Evolutionary conservation across 2,888 invertebrate genomes (phyloP).

Genomic region (Chaetogeoica ovagalla): DNA sequence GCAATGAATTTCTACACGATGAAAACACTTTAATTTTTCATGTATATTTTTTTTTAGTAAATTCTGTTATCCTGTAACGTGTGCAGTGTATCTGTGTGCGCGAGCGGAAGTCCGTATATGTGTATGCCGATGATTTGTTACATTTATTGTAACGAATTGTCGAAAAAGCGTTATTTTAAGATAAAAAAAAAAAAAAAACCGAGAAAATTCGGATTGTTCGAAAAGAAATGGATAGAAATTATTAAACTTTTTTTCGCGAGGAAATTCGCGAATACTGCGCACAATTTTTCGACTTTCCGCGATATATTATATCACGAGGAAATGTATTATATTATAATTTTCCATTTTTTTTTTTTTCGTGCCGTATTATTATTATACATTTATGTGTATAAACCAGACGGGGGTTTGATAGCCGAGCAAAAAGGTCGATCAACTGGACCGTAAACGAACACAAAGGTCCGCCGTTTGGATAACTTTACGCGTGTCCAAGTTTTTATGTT

Average conservation of each 20-base stretch:
- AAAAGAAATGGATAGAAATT: no score
- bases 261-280: background rate
- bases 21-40: no score
- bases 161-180: no score
- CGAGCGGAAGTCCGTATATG: no score
- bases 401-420: slow-evolving; percentile 47
- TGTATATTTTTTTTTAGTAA: no score
- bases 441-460: slow-evolving; percentile 52
- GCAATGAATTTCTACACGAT: no score
- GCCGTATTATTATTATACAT: slow-evolving; percentile 3
- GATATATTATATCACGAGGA: slow-evolving; percentile 9
- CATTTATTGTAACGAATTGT: no score
- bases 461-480: slow-evolving; percentile 52
- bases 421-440: slow-evolving; percentile 52
- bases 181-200: no score
- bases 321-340: slow-evolving; percentile 12
- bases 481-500: slow-evolving; percentile 50
- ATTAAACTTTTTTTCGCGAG: background rate
- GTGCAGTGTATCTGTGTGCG: no score
- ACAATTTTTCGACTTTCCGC: background rate
- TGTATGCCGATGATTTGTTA: no score
- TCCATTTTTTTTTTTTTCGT: background rate
- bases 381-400: slow-evolving; percentile 6
- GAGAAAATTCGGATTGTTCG: no score
- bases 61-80: no score